phyloP scores from a whole-genome alignment of 2,797 vertebrate genomes.

The Odontamblyopus lacepedii region DNA sequence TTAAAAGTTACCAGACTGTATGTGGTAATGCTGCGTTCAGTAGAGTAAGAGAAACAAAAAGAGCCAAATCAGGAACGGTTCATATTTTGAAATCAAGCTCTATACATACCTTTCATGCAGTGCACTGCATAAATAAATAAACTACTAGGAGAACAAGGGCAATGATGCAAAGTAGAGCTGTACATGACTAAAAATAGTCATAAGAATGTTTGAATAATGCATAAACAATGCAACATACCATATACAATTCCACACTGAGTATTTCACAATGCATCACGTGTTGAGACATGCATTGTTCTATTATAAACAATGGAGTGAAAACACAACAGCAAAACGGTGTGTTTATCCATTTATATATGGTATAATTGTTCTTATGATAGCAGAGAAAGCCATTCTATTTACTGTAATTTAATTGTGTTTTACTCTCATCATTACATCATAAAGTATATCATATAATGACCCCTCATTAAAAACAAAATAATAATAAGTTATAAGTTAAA shows the following conservation, averaged over 20 bases:
- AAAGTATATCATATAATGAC: too few relatives aligned
- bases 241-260: background rate
- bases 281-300: background rate
- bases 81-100: background rate
- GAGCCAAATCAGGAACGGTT: background rate
- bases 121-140: background rate
- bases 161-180: too few relatives aligned
- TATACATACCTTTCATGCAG: background rate
- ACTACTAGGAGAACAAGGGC: background rate
- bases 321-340: background rate
- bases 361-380: too few relatives aligned
- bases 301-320: background rate
- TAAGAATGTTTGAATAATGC: background rate
- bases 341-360: too few relatives aligned
- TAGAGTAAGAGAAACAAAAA: too few relatives aligned
- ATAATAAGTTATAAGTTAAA: too few relatives aligned
- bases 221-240: background rate
- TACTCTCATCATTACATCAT: too few relatives aligned
- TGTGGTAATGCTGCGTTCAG: too few relatives aligned
- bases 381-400: too few relatives aligned
- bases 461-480: too few relatives aligned
- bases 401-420: too few relatives aligned
- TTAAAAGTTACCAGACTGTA: too few relatives aligned
- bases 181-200: slow-evolving; percentile 3
- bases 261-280: background rate